These are phyloP conservation scores for Hylomyscus alleni DNA, from an alignment of 2,797 vertebrate species.

Conservation along the genomic window DNA sequence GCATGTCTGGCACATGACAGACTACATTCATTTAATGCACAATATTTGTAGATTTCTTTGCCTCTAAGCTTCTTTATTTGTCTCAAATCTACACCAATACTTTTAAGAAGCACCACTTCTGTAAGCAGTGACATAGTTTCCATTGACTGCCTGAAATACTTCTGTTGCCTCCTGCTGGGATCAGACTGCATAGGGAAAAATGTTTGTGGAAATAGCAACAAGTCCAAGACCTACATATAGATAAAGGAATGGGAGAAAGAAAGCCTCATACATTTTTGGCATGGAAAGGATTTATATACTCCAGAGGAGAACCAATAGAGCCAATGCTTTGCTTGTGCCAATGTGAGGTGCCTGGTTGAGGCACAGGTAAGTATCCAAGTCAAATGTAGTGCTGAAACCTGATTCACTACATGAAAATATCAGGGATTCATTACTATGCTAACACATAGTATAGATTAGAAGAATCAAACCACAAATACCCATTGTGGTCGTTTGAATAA, in stretches of 20 bases:
- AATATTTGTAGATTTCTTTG: background rate
- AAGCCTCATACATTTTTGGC: fast-evolving
- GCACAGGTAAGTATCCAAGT: background rate
- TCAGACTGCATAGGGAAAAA: background rate
- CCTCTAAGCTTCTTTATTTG: background rate
- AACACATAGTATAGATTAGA: background rate
- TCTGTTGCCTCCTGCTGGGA: background rate
- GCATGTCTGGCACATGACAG: background rate
- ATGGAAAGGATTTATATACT: background rate
- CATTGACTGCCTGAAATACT: background rate
- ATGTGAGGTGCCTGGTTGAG: fast-evolving
- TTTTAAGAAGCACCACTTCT: background rate
- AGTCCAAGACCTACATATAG: background rate
- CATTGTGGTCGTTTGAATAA: background rate
- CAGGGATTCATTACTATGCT: background rate
- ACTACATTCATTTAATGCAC: background rate
- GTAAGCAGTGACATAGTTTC: background rate
- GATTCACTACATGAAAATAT: background rate
- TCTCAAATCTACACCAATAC: background rate
- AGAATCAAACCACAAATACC: background rate
- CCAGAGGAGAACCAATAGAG: background rate
- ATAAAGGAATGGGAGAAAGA: background rate
- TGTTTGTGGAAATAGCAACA: background rate
- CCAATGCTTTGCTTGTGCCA: background rate
- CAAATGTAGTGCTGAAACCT: background rate